Evolutionary conservation across 2,888 invertebrate genomes (phyloP).

Genomic region (Xylota sylvarum): DNA sequence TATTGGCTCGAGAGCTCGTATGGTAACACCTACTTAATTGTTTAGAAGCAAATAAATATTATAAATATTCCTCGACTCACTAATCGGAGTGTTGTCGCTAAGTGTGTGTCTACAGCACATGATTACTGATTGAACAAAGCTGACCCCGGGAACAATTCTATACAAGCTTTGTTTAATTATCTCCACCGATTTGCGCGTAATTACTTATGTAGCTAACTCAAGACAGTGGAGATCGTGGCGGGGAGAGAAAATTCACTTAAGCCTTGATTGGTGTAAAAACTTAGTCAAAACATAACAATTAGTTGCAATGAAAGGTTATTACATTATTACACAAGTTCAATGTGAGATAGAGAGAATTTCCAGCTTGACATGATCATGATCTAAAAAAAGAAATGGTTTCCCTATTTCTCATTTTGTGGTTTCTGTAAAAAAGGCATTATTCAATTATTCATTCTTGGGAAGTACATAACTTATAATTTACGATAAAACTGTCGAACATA

Average conservation of each 20-base stretch:
- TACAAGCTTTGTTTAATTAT: slow-evolving; percentile 23
- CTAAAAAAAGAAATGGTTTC: no score
- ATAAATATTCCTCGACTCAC: background rate
- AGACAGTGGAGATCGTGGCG: background rate
- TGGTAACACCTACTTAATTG: slow-evolving; percentile 21
- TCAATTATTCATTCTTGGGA: no score
- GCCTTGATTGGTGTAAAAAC: background rate
- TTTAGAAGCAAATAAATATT: background rate
- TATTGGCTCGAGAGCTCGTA: slow-evolving; percentile 5
- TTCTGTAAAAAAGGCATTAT: no score
- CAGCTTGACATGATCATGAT: no score
- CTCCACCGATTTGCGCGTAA: slow-evolving; percentile 1
- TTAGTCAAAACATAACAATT: background rate
- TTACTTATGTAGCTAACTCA: slow-evolving; percentile 11
- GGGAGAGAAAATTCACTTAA: background rate
- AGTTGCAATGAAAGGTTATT: background rate
- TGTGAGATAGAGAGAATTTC: no score
- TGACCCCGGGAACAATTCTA: background rate
- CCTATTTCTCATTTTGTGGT: no score
- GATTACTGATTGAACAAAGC: background rate
- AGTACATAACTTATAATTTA: no score
- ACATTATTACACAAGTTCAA: no score
- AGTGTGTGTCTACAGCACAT: background rate
- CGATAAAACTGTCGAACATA: no score
- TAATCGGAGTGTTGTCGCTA: slow-evolving; percentile 25